A percentile compares a stretch with the other conserved stretches of the same genome.
Evolutionary conservation across 2,113 vertebrate species (phyloP).

Genomic region (Corapipo altera): DNA sequence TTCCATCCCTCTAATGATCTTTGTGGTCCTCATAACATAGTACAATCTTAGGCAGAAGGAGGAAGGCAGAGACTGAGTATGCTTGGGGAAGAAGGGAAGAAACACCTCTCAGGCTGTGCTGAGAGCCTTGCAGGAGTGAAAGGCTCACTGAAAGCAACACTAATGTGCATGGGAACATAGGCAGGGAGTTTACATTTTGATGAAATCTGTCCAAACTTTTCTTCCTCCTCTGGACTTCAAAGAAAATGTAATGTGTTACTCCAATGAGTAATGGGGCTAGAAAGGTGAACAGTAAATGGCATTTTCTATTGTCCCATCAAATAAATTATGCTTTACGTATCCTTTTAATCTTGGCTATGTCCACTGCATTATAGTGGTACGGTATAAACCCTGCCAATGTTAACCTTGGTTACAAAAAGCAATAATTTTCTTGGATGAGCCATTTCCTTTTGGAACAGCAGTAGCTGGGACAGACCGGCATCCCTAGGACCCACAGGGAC

Average conservation of each 20-base stretch:
- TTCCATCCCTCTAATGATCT: neutral
- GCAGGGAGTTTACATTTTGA: neutral
- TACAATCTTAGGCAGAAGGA: neutral
- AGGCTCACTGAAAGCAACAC: neutral
- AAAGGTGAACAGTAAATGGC: neutral
- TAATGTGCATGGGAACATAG: neutral
- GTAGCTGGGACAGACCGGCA: neutral
- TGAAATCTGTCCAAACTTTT: neutral
- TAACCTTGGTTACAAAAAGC: neutral
- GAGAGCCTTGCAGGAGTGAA: neutral
- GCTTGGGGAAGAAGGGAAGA: neutral
- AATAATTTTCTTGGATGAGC: neutral
- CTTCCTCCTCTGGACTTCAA: neutral
- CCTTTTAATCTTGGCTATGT: neutral
- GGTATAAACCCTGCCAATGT: neutral
- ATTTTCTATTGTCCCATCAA: neutral
- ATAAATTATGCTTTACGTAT: neutral
- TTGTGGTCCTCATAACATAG: neutral
- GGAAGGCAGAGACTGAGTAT: neutral
- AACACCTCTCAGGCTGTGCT: neutral
- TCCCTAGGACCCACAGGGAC: neutral
- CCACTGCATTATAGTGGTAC: neutral
- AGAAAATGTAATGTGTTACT: neutral
- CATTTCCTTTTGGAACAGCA: neutral
- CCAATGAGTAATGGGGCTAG: neutral